Evolutionary conservation across 2,113 vertebrate species (phyloP).

Genomic region (Microtus ochrogaster): DNA sequence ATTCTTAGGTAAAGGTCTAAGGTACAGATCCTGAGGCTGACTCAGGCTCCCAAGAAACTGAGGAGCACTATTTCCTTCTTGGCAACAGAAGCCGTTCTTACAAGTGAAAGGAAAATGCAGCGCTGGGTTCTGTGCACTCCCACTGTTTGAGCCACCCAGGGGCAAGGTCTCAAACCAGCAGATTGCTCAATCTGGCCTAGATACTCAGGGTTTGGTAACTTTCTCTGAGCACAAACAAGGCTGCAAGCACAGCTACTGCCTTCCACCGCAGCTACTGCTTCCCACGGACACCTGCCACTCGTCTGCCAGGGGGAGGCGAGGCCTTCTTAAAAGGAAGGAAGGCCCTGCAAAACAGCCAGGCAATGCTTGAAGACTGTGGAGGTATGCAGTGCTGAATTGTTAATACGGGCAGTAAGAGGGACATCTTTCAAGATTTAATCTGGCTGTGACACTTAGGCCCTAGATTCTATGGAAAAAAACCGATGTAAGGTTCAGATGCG

Average conservation of each 20-base stretch:
- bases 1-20: slow-evolving; percentile 16
- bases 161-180: neutral
- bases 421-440: neutral
- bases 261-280: neutral
- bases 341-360: neutral
- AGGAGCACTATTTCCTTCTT: neutral
- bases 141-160: neutral
- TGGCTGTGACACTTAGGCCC: slow-evolving; percentile 21
- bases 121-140: neutral
- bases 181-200: neutral
- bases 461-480: neutral
- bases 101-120: neutral
- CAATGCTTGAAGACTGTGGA: neutral
- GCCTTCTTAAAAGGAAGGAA: neutral
- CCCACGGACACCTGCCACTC: neutral
- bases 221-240: neutral
- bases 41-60: slow-evolving; percentile 18
- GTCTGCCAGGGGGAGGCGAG: neutral
- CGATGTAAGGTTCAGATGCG: neutral
- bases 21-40: neutral
- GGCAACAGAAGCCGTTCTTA: neutral
- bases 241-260: neutral
- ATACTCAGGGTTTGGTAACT: neutral
- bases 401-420: neutral
- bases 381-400: neutral